phyloP scores from a whole-genome alignment of 1,140 invertebrate genomes.

The Ceratosolen fusciceps region DNA sequence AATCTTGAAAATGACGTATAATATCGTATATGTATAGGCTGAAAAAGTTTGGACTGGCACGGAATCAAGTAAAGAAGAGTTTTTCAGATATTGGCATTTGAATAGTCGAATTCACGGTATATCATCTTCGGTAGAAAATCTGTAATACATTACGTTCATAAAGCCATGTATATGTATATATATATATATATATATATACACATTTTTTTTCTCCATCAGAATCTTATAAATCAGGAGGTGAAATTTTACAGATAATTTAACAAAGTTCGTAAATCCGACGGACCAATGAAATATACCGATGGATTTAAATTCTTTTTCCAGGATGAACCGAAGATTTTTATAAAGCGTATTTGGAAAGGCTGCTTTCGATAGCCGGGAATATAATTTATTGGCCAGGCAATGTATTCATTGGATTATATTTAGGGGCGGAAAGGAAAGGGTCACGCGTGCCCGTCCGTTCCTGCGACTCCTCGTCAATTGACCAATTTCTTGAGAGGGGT shows the following conservation, averaged over 20 bases:
- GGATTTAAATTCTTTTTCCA: background rate
- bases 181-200: too few relatives aligned
- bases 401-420: background rate
- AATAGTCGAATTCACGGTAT: background rate
- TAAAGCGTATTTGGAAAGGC: background rate
- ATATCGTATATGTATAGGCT: too few relatives aligned
- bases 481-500: too few relatives aligned
- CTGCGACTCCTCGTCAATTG: too few relatives aligned
- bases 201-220: too few relatives aligned
- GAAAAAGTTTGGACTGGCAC: too few relatives aligned
- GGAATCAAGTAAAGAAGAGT: too few relatives aligned
- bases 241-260: constrained; percentile 3
- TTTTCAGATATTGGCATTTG: background rate
- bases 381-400: background rate
- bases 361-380: background rate
- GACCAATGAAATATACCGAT: background rate
- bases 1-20: too few relatives aligned
- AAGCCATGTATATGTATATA: background rate
- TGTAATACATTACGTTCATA: background rate
- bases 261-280: background rate
- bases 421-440: too few relatives aligned
- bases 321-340: background rate
- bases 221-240: background rate
- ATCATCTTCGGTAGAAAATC: too few relatives aligned
- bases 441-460: too few relatives aligned